Evolutionary conservation across 2,113 vertebrate genomes (phyloP).

Genomic region (Synodontis membranacea): DNA sequence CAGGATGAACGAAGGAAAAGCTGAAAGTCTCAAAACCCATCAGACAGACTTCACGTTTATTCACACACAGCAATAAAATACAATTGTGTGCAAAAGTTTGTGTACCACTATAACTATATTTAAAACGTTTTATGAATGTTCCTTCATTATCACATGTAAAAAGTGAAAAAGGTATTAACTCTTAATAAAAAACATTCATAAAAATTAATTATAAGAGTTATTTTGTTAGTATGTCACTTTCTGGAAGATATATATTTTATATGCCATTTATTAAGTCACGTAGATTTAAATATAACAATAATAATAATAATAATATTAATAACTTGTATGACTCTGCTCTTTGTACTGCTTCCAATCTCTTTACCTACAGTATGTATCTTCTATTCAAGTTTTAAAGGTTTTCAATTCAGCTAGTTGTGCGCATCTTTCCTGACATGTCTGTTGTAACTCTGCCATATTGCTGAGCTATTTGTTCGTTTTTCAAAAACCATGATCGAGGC

Average conservation of each 20-base stretch:
- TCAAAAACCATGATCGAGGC: not conserved
- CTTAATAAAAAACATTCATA: too few relatives aligned
- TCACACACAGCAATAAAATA: constrained; percentile 45
- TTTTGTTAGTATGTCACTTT: not conserved
- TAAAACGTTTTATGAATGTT: not conserved
- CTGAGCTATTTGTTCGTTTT: not conserved
- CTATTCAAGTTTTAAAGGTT: not conserved
- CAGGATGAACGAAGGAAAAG: not conserved
- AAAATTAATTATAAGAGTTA: not conserved
- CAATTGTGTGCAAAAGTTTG: constrained; percentile 34
- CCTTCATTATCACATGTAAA: not conserved
- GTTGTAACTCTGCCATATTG: not conserved
- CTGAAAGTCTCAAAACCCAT: not conserved
- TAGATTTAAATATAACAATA: not conserved
- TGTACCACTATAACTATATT: too few relatives aligned
- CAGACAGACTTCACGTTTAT: not conserved
- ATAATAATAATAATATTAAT: not conserved
- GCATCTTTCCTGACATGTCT: not conserved
- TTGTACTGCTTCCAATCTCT: not conserved
- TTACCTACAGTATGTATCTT: not conserved
- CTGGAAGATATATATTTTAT: not conserved
- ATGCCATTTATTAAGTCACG: not conserved
- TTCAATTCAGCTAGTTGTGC: not conserved
- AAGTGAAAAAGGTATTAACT: not conserved
- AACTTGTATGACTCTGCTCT: not conserved